A percentile compares a stretch with the other conserved stretches of the same genome.
phyloP scores from a whole-genome alignment of 2,888 invertebrate genomes.

The Antheraea assamensis region DNA sequence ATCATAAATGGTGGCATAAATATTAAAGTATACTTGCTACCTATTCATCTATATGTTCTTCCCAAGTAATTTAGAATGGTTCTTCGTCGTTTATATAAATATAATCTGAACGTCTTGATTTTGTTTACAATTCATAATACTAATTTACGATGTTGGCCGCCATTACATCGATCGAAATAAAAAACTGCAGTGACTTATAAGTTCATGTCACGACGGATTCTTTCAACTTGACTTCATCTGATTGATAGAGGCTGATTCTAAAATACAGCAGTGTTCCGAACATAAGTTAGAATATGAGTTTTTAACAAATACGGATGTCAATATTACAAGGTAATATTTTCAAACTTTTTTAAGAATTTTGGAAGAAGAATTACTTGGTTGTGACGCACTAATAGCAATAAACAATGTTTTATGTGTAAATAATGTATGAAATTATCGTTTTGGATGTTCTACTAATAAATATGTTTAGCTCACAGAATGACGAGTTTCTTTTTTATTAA shows the following conservation, averaged over 20 bases:
- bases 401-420: too few relatives aligned
- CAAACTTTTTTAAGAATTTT: too few relatives aligned
- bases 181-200: conserved; percentile 72
- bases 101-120: conserved; percentile 1
- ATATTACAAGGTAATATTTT: too few relatives aligned
- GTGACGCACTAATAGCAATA: too few relatives aligned
- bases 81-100: not conserved
- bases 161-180: conserved; percentile 45
- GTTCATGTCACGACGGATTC: conserved; percentile 73
- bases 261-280: not conserved
- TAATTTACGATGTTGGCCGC: conserved; percentile 48
- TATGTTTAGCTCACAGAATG: too few relatives aligned
- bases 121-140: conserved; percentile 21
- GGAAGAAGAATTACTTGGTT: too few relatives aligned
- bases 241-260: conserved; percentile 50
- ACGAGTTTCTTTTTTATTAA: too few relatives aligned
- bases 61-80: not conserved
- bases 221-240: conserved; percentile 53
- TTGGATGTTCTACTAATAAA: too few relatives aligned
- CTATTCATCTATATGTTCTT: not conserved
- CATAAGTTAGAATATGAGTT: not conserved
- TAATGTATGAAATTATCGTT: too few relatives aligned
- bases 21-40: not conserved
- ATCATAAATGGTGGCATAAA: not conserved
- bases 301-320: not conserved